A percentile compares a stretch with the other conserved stretches of the same genome.
Conservation (phyloP, 2,797 vertebrate species). For the Propithecus deckenii region DNA sequence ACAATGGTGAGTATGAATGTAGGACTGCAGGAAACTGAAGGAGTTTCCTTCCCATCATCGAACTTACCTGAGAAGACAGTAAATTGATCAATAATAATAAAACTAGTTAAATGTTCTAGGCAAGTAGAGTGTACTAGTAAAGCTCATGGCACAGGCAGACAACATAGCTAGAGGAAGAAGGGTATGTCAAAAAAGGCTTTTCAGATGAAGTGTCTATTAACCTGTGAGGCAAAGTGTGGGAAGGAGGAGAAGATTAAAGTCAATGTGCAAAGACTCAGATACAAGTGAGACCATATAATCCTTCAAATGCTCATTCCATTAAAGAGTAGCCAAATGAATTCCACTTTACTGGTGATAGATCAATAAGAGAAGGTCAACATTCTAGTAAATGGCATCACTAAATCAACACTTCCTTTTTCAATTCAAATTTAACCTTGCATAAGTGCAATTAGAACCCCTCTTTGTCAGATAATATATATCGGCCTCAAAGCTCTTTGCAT, state of each 20-base stretch:
- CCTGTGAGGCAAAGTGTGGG: neutral
- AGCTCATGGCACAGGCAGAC: neutral
- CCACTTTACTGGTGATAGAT: neutral
- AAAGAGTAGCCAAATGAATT: neutral
- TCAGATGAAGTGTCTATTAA: neutral
- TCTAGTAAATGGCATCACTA: neutral
- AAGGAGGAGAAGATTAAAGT: neutral
- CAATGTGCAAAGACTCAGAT: neutral
- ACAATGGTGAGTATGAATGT: neutral
- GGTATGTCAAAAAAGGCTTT: neutral
- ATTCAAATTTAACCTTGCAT: neutral
- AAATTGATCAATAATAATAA: neutral
- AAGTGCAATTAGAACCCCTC: neutral
- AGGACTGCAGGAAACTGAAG: neutral
- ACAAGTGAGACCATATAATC: neutral
- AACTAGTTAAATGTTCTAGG: neutral
- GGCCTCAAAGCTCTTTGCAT: neutral
- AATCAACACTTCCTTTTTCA: slow-evolving; percentile 35
- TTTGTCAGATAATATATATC: neutral
- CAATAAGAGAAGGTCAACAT: neutral
- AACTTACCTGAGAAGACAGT: neutral
- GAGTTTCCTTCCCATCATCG: neutral
- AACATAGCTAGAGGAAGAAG: neutral
- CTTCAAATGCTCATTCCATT: neutral
- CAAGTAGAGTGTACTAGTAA: neutral